phyloP scores from a whole-genome alignment of 2,797 vertebrate genomes.

The Pachyuromys duprasi region DNA sequence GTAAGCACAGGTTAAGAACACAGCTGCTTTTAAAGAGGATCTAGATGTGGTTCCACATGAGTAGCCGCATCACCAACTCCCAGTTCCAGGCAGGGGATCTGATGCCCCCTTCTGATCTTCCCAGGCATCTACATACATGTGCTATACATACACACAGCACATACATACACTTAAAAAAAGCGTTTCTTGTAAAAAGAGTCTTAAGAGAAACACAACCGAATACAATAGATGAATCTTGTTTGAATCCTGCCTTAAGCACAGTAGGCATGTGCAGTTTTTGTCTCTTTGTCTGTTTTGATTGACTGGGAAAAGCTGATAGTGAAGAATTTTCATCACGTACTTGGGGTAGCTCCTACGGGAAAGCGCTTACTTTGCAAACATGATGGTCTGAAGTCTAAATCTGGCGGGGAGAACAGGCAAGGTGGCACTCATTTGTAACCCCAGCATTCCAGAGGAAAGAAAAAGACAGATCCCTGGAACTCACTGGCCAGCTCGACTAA shows the following conservation, averaged over 20 bases:
- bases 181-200: no score
- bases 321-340: not conserved
- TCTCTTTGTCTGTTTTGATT: not conserved
- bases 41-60: not conserved
- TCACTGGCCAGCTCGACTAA: not conserved
- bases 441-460: not conserved
- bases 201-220: not conserved
- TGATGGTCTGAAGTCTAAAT: not conserved
- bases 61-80: no score
- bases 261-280: not conserved
- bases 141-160: not conserved
- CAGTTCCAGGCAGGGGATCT: not conserved
- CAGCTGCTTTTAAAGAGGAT: not conserved
- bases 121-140: not conserved
- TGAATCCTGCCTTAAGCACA: constrained; percentile 16
- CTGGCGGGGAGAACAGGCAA: not conserved
- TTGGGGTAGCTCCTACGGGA: not conserved
- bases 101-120: not conserved
- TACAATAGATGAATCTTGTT: not conserved
- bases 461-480: not conserved
- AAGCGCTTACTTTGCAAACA: not conserved
- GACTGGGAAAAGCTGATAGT: not conserved
- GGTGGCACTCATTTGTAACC: not conserved
- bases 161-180: no score
- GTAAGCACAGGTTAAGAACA: not conserved